A percentile compares a stretch with the other conserved stretches of the same genome.
Conservation (phyloP, 2,888 invertebrate species). For the Cephus sareptanus region DNA sequence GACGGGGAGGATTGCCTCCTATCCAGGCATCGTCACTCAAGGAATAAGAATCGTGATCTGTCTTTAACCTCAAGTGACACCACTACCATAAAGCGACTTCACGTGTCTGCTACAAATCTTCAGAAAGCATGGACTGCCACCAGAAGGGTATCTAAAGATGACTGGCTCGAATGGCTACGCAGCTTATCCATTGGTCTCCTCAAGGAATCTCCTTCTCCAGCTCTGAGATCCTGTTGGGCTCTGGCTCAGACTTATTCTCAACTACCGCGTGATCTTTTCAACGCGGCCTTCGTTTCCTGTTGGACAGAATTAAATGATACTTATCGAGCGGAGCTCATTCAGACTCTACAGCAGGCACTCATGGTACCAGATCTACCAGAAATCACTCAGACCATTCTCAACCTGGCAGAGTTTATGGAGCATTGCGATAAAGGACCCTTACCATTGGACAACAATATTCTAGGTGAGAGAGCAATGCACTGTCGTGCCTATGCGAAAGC, state of each 20-base stretch:
- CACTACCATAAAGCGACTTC: constrained; percentile 81
- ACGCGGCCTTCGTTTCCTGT: constrained; percentile 98
- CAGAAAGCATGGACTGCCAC: constrained; percentile 94
- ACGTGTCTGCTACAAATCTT: constrained; percentile 85
- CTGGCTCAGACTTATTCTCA: constrained; percentile 95
- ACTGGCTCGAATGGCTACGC: constrained; percentile 98
- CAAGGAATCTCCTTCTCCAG: constrained; percentile 95
- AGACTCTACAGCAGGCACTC: constrained; percentile 88
- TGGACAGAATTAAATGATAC: constrained; percentile 93
- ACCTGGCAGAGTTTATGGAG: constrained; percentile 99
- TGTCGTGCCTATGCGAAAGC: constrained; percentile 90
- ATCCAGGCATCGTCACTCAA: constrained; percentile 72
- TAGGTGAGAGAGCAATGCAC: constrained; percentile 95
- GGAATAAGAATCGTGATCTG: constrained; percentile 77
- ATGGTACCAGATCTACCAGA: constrained; percentile 94
- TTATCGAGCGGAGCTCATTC: constrained; percentile 86
- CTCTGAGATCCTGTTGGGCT: constrained; percentile 90
- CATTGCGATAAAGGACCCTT: constrained; percentile 97
- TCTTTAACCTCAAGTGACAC: constrained; percentile 74
- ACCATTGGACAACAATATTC: constrained; percentile 85
- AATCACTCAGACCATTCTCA: constrained; percentile 94
- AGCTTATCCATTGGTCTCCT: constrained; percentile 92
- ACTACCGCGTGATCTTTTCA: constrained; percentile 95
- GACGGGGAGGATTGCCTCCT: constrained; percentile 80
- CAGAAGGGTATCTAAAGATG: constrained; percentile 94